Evolutionary conservation across 1,140 invertebrate genomes (phyloP).

Genomic region (Drosophila bocki): DNA sequence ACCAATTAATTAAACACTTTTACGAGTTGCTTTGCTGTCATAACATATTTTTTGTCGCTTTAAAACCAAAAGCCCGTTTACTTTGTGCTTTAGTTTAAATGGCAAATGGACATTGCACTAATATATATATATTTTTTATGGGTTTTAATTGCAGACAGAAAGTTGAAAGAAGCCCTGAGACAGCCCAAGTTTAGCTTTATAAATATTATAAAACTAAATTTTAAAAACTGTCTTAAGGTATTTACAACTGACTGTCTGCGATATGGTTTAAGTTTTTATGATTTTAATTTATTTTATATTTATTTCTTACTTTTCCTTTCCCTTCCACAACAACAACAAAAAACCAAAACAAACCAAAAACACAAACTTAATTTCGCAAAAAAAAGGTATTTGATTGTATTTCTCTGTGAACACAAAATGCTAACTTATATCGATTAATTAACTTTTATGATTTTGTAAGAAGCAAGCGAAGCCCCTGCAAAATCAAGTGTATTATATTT

Average conservation of each 20-base stretch:
- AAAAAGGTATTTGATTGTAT: conserved; percentile 83
- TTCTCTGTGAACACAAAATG: conserved; percentile 43
- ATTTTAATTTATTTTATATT: conserved; percentile 72
- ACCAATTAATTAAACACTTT: conserved; percentile 2
- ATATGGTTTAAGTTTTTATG: conserved; percentile 65
- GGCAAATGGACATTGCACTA: conserved; percentile 3
- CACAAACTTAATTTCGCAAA: conserved; percentile 56
- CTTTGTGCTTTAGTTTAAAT: conserved; percentile 33
- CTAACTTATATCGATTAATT: conserved; percentile 44
- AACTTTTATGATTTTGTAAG: conserved; percentile 63
- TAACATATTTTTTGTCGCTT: neutral
- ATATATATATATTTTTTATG: conserved; percentile 14
- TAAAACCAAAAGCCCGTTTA: conserved; percentile 10
- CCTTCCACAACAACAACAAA: conserved; percentile 13
- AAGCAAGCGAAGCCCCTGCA: conserved; percentile 16
- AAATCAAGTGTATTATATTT: conserved; percentile 61
- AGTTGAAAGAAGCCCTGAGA: conserved; percentile 5
- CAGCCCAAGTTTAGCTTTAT: neutral
- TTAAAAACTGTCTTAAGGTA: neutral
- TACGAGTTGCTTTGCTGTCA: neutral
- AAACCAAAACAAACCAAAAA: conserved; percentile 24
- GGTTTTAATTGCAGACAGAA: conserved; percentile 19
- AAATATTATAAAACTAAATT: neutral
- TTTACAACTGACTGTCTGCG: conserved; percentile 11
- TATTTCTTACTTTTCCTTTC: conserved; percentile 65